Evolutionary conservation across 2,797 vertebrate species (phyloP).

Genomic region (Australoheros facetus): DNA sequence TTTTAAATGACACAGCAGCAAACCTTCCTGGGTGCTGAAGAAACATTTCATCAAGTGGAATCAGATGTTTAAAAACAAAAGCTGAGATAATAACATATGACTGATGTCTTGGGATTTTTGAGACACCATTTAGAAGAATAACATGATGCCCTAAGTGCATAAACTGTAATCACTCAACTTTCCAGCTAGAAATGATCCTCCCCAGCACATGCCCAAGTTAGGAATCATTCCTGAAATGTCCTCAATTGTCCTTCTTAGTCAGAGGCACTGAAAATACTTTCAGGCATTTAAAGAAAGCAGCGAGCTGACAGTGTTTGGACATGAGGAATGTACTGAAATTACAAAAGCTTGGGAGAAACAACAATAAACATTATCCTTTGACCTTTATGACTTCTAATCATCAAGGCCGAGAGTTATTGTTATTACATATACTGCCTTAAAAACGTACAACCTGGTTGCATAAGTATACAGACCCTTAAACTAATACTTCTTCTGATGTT

Average conservation of each 20-base stretch:
- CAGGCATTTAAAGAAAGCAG: neutral
- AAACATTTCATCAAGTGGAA: neutral
- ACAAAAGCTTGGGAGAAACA: neutral
- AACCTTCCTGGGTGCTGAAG: neutral
- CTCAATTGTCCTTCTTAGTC: neutral
- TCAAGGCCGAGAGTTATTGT: neutral
- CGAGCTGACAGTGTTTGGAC: neutral
- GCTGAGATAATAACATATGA: constrained; percentile 1
- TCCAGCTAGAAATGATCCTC: neutral
- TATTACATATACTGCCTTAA: neutral
- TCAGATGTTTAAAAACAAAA: neutral
- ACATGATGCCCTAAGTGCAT: neutral
- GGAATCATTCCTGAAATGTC: neutral
- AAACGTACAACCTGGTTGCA: neutral
- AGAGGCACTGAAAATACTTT: neutral
- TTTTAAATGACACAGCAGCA: neutral
- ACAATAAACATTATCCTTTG: neutral
- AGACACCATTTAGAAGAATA: constrained; percentile 5
- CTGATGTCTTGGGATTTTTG: neutral
- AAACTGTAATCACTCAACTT: neutral
- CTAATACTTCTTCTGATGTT: neutral
- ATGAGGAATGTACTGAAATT: neutral
- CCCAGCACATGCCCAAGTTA: neutral
- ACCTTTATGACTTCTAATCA: neutral
- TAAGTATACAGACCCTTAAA: neutral